Evolutionary conservation across 2,888 invertebrate species (phyloP).

Genomic region (Metacarcinus magister): DNA sequence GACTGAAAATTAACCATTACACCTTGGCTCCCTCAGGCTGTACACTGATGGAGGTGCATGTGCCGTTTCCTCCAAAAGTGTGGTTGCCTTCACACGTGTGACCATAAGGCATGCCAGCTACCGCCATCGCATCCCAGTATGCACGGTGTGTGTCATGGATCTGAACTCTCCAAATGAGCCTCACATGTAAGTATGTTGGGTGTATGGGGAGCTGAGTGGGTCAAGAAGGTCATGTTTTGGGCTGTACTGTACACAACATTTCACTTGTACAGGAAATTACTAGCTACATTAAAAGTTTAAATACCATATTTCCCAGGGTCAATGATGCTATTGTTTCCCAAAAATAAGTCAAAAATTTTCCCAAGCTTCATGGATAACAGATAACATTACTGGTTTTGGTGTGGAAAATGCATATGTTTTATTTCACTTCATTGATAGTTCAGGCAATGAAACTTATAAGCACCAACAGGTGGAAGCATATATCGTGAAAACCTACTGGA

Average conservation of each 20-base stretch:
- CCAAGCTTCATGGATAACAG: no score
- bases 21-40: slow-evolving; percentile 44
- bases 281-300: background rate
- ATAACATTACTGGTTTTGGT: no score
- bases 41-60: slow-evolving; percentile 75
- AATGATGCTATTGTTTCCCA: no score
- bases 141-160: slow-evolving; percentile 76
- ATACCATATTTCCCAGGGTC: no score
- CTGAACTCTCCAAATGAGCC: slow-evolving; percentile 79
- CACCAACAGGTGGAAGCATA: background rate
- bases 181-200: slow-evolving; percentile 75
- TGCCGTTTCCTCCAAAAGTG: slow-evolving; percentile 71
- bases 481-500: background rate
- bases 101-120: slow-evolving; percentile 73
- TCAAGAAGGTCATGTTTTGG: background rate
- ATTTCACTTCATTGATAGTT: background rate
- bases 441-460: background rate
- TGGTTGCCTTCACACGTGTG: slow-evolving; percentile 75
- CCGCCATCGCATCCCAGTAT: slow-evolving; percentile 86
- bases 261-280: background rate
- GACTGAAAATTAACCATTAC: background rate
- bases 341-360: no score
- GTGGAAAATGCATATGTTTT: no score
- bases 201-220: background rate
- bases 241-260: background rate